phyloP scores from a whole-genome alignment of 2,113 vertebrate species.

The Typhlomys cinereus region DNA sequence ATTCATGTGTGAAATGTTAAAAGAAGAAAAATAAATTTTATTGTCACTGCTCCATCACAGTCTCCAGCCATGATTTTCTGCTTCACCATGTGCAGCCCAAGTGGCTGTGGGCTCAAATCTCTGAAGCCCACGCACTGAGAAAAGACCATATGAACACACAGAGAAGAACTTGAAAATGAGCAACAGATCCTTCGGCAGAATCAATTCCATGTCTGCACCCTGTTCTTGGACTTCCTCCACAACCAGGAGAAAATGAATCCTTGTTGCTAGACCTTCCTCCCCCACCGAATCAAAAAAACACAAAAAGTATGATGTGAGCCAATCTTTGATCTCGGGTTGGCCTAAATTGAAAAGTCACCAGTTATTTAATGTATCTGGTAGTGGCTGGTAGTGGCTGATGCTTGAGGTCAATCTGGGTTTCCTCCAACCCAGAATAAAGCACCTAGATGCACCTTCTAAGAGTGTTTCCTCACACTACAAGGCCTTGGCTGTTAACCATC shows the following conservation, averaged over 20 bases:
- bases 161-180: background rate
- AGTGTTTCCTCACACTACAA: background rate
- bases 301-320: background rate
- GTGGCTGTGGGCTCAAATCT: background rate
- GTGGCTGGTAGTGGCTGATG: background rate
- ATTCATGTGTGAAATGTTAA: too few species aligned
- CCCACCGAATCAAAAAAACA: background rate
- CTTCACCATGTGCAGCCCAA: too few species aligned
- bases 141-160: background rate
- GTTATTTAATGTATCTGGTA: background rate
- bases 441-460: background rate
- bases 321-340: background rate
- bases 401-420: background rate
- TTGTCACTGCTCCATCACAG: background rate
- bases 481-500: background rate
- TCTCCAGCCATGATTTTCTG: background rate
- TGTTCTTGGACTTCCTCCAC: too few species aligned
- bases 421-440: background rate
- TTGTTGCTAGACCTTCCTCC: background rate
- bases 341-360: slow-evolving; percentile 9
- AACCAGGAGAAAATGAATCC: background rate
- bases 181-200: too few species aligned
- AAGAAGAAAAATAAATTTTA: too few species aligned
- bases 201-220: too few species aligned
- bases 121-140: background rate